phyloP scores from a whole-genome alignment of 1,140 invertebrate genomes.

The Nomia melanderi region DNA sequence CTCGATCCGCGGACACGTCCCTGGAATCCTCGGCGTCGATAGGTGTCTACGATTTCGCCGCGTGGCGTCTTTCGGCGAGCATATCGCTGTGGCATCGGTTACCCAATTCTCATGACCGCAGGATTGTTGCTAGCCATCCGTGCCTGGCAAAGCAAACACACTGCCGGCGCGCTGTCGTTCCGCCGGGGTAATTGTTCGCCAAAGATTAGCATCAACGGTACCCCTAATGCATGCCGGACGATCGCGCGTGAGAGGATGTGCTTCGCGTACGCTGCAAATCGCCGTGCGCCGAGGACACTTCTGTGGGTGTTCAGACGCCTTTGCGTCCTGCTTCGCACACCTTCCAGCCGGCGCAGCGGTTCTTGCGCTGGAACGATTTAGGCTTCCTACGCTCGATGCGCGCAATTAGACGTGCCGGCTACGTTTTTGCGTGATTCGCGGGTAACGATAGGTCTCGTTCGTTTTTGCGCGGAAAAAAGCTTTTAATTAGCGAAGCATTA shows the following conservation, averaged over 20 bases:
- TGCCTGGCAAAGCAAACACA: conserved; percentile 1
- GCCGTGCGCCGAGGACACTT: conserved; percentile 2
- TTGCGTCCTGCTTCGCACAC: not conserved
- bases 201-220: conserved; percentile 21
- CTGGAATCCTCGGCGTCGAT: no score
- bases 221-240: not conserved
- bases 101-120: conserved; percentile 27
- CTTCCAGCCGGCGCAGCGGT: not conserved
- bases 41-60: no score
- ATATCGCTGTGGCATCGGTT: conserved; percentile 5
- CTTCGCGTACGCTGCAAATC: not conserved
- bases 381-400: not conserved
- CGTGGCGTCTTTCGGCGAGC: conserved; percentile 10
- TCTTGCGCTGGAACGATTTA: not conserved
- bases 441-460: no score
- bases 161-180: conserved; percentile 7
- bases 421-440: no score
- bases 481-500: no score
- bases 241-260: conserved; percentile 19
- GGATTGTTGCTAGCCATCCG: not conserved
- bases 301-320: not conserved
- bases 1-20: no score
- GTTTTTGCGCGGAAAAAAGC: no score
- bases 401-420: not conserved
- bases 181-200: conserved; percentile 16